Base-by-base conservation (phyloP, 2,888 invertebrate species). In the Chorisops tibialis region DNA sequence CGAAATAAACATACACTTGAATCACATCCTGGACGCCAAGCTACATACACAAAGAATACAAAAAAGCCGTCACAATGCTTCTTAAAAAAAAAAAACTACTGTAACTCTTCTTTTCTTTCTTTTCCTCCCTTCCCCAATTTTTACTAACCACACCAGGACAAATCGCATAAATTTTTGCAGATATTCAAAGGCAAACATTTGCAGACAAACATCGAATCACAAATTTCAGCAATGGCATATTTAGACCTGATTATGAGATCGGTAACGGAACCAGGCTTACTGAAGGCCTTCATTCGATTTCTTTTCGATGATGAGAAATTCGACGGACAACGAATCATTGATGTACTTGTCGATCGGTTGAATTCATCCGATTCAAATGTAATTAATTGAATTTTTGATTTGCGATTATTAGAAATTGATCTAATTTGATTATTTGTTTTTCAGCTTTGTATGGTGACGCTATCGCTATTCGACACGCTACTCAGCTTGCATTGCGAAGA, bases 401-500 rank as follows among this genome's bases (percentile, higher is more conserved):
- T 39, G 21, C 39, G 37, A 16, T 49, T 47, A 14, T 16, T 41
- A 1, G 12, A 37, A n/a, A n/a, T n/a, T 41, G 4, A 49, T 22
- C 14, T 49, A 22, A 2, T 43, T 19, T n/a, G 43, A 41, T 41
- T 63, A 7, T 24, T 62, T 61, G 22, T 54, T 58, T 58, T 78
- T 73, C 80, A 88, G 86, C 78, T 91, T 14, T 92, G 94, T 66
- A 83, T 96, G 70, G 93, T 96, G 9, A 91, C 96, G 0, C 80
- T 98, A 69, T 88, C 93, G 0, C 79, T 98, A 11, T 92, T 98
- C 78, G 91, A 94, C 75, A 94, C 95, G 0, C 81, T 98, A 64
- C 83, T 97, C 56, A 89, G 92, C 70, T 80, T 97, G 65, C 92
- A 96, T 78, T 96, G 95, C 79, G 98, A 98, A 78, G 98, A 98